Evolutionary conservation across 2,113 vertebrate species (phyloP), one percentile per base, ranked within the genome.

Genomic region (Melierax canorus): DNA sequence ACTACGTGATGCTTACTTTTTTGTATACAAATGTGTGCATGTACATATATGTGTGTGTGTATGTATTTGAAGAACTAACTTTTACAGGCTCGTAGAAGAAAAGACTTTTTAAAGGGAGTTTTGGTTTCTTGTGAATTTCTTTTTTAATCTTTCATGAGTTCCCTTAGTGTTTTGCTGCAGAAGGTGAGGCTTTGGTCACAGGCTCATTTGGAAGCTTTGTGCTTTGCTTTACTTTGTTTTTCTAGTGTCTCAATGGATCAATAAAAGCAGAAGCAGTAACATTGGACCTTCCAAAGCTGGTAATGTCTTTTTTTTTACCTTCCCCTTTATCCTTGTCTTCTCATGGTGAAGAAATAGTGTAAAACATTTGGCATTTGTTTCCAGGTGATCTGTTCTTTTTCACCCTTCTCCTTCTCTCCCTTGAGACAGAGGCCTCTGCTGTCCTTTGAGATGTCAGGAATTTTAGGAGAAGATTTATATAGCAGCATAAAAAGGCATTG

Each of bases 381-480:
- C 87, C 71, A 92, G 92, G 91, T 73, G 84, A 86, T 92, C 91
- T 94, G 89, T 75, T 94, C 66, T 91, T 85, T 89, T 86, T 96
- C 89, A 91, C 69, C 58, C 55, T 73, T 75, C 76, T 88, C 62
- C 53, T 90, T 20, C 62, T 72, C 43, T 62, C 81, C 59, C 62
- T 79, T 20, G 69, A 69, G 93, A 41, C 53, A 59, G 53, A 73
- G 84, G 73, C 72, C 82, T n/a, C 75, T 79, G 58, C 80, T 58
- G 79, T 76, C 91, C 95, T 80, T 88, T 82, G 77, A 86, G 81
- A 88, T 74, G 87, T 91, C 87, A 90, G 87, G 86, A 87, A 64
- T 90, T 96, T 79, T 26, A 92, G 90, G 72, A 32, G 72, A 92
- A 51, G 79, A 96, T 97, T 93, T 97, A 96, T 73, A 77, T 87